Percentiles rank a stretch among this genome's conserved stretches.
phyloP scores from a whole-genome alignment of 2,797 vertebrate genomes.

The Clarias laeviceps region DNA sequence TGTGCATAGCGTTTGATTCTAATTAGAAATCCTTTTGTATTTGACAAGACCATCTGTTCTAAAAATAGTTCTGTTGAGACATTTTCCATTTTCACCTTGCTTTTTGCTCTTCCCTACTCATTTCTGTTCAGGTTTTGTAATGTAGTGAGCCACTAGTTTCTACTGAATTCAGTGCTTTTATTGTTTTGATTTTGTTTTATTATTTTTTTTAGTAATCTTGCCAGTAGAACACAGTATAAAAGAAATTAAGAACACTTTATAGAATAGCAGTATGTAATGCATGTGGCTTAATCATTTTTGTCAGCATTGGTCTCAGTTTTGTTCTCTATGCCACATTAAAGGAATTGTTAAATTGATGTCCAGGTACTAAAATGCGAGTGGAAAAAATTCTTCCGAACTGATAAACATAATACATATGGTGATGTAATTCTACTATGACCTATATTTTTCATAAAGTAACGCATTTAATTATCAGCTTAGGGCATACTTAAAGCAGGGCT shows the following conservation, averaged over 20 bases:
- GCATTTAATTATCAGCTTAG: slow-evolving; percentile 19
- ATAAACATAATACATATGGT: slow-evolving; percentile 24
- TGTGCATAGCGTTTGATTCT: background rate
- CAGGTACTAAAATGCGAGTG: slow-evolving; percentile 26
- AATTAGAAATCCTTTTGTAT: slow-evolving; percentile 17
- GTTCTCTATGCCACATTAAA: slow-evolving; percentile 30
- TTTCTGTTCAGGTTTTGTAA: slow-evolving; percentile 21
- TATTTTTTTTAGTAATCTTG: slow-evolving; percentile 2
- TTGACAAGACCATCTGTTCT: background rate
- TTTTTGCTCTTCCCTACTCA: slow-evolving; percentile 8
- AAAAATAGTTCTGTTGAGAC: slow-evolving; percentile 4
- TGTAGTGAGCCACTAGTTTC: slow-evolving; percentile 8
- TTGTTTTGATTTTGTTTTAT: slow-evolving; percentile 1
- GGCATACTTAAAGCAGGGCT: slow-evolving; percentile 27
- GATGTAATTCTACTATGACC: slow-evolving; percentile 25
- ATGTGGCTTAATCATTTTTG: slow-evolving; percentile 40
- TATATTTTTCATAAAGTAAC: slow-evolving; percentile 23
- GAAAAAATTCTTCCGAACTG: slow-evolving; percentile 13
- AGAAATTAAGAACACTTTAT: slow-evolving; percentile 6
- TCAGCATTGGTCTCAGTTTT: slow-evolving; percentile 22
- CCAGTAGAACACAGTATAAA: slow-evolving; percentile 12
- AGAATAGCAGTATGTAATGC: slow-evolving; percentile 37
- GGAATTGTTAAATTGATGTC: slow-evolving; percentile 35
- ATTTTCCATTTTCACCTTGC: slow-evolving; percentile 7
- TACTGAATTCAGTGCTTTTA: slow-evolving; percentile 24